Evolutionary conservation across 2,797 vertebrate genomes (phyloP), one percentile per base, ranked within the genome.

Genomic region (Lepus townsendii): DNA sequence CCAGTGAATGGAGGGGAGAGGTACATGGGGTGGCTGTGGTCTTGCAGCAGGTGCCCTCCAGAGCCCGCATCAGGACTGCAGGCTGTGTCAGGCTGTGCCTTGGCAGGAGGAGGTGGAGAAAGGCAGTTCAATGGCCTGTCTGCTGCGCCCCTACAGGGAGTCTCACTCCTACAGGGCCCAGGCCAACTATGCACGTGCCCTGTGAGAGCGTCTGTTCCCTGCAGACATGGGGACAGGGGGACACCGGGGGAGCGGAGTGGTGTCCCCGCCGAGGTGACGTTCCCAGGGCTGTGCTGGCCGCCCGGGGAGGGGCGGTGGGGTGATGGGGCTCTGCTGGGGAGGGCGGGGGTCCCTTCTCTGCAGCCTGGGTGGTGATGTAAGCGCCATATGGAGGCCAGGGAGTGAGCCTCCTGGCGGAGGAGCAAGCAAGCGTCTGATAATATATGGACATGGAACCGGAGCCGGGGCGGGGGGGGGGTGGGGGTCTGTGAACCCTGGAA

Each of bases 401-500:
- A 19, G 0, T 4, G 77, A 35, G 22, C 26, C 0, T 52, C 22
- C 35, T 1, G 0, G 27, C 27, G 20, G 47, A 77, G 27, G 42
- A 27, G n/a, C 22, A 3, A 27, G 19, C n/a, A 6, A 27, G 42
- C 11, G 17, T 3, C 42, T 1, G 66, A 72, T 27, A 2, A 3
- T 0, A 52, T 6, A 42, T 13, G 16, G 1, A 4, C 4, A 4
- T 11, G 16, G 63, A 47, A 20, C 4, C 26, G 12, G 3, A 7
- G 5, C 3, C 20, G 22, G 24, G 22, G 22, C 7, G 32, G 32
- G 6, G 16, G 8, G 0, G 19, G 14, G 5, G 3, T 0, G 0
- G 20, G 7, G 0, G 42, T 13, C 47, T 60, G 32, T 62, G n/a
- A 57, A 19, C 7, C 22, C 30, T 13, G 10, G 0, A 1, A n/a